Base-by-base conservation (phyloP, 2,888 invertebrate species). In the Lissocephala sabroskyi region DNA sequence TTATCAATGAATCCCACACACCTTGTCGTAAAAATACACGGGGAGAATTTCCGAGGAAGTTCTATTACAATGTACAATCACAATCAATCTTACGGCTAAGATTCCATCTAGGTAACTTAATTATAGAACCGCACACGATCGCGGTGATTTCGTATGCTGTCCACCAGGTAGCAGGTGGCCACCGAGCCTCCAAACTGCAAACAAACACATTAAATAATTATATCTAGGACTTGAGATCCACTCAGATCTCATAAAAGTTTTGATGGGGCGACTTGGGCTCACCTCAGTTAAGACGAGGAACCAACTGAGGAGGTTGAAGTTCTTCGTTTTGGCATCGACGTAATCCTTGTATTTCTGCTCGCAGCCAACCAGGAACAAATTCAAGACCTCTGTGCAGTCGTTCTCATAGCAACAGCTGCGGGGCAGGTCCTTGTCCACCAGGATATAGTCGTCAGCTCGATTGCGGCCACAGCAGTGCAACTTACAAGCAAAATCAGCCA, bases 71-170 rank as follows among this genome's bases (percentile, higher is more conserved):
- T 18, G 33, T 32, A 33, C 11, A 29, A 37, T 36, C 19, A 46
- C 39, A 42, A 32, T 30, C 23, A 14, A 46, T 41, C 10, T 10
- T 11, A 37, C n/a, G 39, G 19, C 33, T 35, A 41, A 47, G 16
- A 35, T 1, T n/a, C 10, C 10, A 13, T 19, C 30, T 41, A 29
- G 36, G n/a, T 17, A 39, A 13, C 11, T 62, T 61, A 81, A 49
- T 73, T 81, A 66, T 75, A 81, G 62, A 80, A 79, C 37, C 78
- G 68, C 58, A 75, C 67, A 36, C 79, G 79, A 63, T 81, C 80
- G 26, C 76, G 59, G 49, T 78, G 67, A 59, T 74, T 79, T 58
- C 80, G 67, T 68, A 82, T 66, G 50, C 81, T 79, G 49, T 81
- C 81, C 41, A 79, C 73, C 53, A 82, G 48, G 45, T 78, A 62